A percentile compares a stretch with the other conserved stretches of the same genome.
These are phyloP conservation scores for Hozukius guyotensis DNA, from an alignment of 2,797 vertebrate genomes.

Conservation along the genomic window DNA sequence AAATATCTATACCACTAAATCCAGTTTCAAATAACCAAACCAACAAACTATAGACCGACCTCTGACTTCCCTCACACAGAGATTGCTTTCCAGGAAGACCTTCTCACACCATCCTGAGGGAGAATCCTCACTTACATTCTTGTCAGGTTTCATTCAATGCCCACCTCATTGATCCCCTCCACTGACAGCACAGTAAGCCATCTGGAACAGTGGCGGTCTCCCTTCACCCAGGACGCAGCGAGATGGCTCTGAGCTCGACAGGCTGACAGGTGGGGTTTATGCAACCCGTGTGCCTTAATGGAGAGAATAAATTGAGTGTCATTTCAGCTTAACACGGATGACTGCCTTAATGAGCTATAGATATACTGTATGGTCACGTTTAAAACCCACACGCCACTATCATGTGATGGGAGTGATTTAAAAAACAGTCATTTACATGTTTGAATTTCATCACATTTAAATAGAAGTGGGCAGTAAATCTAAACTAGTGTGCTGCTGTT, in stretches of 20 bases:
- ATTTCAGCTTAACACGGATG: conserved; percentile 58
- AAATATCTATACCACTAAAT: background rate
- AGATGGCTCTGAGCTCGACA: conserved; percentile 33
- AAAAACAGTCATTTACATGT: conserved; percentile 40
- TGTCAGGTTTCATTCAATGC: conserved; percentile 60
- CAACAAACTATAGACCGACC: background rate
- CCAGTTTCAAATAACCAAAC: background rate
- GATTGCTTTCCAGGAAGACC: background rate
- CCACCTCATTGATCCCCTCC: conserved; percentile 64
- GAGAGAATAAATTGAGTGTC: conserved; percentile 71
- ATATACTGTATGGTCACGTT: conserved; percentile 35
- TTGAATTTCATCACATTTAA: conserved; percentile 33
- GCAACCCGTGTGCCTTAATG: conserved; percentile 40
- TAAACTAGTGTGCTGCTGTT: background rate
- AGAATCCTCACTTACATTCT: conserved; percentile 51
- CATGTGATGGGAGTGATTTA: conserved; percentile 46
- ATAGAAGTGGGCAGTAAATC: conserved; percentile 31
- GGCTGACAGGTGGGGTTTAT: conserved; percentile 62
- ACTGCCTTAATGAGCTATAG: conserved; percentile 59
- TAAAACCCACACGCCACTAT: conserved; percentile 21
- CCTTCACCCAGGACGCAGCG: conserved; percentile 32
- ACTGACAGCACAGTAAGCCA: conserved; percentile 63
- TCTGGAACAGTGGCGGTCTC: conserved; percentile 61
- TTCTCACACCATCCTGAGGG: background rate
- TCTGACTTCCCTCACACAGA: background rate